Evolutionary conservation across 2,113 vertebrate genomes (phyloP).

Genomic region (Gnathochromis pfefferi): DNA sequence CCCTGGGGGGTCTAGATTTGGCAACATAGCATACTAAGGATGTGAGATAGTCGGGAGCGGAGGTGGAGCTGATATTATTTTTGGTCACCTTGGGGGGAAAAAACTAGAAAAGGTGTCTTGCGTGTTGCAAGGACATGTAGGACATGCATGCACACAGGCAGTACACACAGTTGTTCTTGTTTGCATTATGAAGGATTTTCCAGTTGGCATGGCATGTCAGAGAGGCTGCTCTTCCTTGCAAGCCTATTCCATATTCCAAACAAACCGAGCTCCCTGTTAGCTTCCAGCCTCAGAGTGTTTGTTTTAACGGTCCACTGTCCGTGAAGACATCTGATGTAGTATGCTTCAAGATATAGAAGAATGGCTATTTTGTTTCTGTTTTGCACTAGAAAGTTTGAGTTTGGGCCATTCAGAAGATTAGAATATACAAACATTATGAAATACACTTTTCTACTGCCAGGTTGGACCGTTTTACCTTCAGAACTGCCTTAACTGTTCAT

Average conservation of each 20-base stretch:
- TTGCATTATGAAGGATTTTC: conserved; percentile 60
- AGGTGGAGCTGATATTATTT: conserved; percentile 47
- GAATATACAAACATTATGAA: background rate
- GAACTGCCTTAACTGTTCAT: background rate
- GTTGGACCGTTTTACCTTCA: background rate
- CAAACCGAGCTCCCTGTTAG: conserved; percentile 14
- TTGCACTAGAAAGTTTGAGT: background rate
- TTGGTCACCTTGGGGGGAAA: conserved; percentile 29
- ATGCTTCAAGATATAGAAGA: background rate
- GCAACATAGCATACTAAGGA: conserved; percentile 54
- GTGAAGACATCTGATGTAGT: background rate
- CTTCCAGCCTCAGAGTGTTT: conserved; percentile 26
- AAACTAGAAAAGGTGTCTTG: conserved; percentile 18
- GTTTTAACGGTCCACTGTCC: conserved; percentile 9
- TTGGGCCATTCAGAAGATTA: background rate
- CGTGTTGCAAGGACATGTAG: background rate
- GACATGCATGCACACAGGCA: background rate
- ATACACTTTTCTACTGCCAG: background rate
- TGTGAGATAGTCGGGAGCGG: conserved; percentile 47
- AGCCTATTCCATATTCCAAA: conserved; percentile 27
- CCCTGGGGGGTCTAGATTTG: conserved; percentile 51
- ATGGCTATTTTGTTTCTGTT: background rate
- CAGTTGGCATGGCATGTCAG: conserved; percentile 43
- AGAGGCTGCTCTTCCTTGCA: conserved; percentile 32
- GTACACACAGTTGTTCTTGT: conserved; percentile 30